Conservation (phyloP, 2,113 vertebrate genomes). For the Condylura cristata region DNA sequence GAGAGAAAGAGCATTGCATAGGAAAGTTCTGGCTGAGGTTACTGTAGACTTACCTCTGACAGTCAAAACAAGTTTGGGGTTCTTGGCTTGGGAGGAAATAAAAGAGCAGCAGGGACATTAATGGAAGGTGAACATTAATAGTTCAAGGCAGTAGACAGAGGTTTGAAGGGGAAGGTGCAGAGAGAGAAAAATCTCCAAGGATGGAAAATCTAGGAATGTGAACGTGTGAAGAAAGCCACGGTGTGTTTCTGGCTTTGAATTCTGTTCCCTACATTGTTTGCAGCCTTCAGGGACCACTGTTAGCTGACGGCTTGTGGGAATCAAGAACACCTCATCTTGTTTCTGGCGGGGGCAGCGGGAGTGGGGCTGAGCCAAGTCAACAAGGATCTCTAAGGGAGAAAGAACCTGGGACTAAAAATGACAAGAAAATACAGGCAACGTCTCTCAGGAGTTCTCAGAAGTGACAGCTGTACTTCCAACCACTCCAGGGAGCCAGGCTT, state of each 20-base stretch:
- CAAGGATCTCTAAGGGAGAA: neutral
- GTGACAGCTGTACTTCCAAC: neutral
- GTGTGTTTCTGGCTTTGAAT: neutral
- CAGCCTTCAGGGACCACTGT: neutral
- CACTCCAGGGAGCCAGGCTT: neutral
- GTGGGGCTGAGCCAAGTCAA: neutral
- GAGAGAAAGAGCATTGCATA: neutral
- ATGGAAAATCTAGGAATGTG: neutral
- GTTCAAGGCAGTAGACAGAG: no score
- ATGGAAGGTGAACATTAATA: neutral
- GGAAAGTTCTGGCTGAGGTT: neutral
- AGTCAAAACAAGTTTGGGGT: neutral
- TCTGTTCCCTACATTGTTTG: neutral
- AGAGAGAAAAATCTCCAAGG: neutral
- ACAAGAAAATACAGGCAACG: neutral
- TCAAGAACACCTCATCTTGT: fast-evolving
- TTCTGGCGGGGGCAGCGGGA: neutral
- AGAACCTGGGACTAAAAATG: neutral
- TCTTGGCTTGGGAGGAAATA: neutral
- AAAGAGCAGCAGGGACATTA: fast-evolving
- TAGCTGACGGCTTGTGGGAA: neutral
- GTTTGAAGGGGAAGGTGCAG: neutral
- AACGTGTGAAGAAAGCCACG: neutral
- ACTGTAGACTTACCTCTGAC: neutral
- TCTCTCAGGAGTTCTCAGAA: neutral